Conservation (phyloP, 2,797 vertebrate species). For the Thalassophryne amazonica region DNA sequence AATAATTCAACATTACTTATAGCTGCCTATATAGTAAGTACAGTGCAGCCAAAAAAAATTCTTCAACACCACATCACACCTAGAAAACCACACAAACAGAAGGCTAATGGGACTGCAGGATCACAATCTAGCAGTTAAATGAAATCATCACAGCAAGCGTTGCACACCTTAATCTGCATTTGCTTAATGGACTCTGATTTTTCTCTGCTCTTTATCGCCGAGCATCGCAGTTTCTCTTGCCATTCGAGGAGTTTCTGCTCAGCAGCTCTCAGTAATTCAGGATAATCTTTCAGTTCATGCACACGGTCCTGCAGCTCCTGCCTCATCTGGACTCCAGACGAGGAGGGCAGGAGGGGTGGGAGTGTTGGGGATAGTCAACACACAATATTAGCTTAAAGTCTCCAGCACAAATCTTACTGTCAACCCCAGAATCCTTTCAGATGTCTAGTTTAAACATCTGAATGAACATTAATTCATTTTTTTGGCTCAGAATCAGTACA, state of each 20-base stretch:
- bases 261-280: constrained; percentile 72
- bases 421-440: too few relatives aligned
- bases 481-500: too few relatives aligned
- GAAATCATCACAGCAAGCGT: constrained; percentile 2
- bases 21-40: neutral
- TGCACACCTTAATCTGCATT: constrained; percentile 82
- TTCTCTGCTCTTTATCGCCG: constrained; percentile 68
- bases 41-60: constrained; percentile 1
- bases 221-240: constrained; percentile 73
- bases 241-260: constrained; percentile 71
- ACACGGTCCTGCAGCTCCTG: constrained; percentile 70
- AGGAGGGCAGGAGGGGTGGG: neutral
- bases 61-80: constrained; percentile 17
- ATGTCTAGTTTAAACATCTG: too few relatives aligned
- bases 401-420: neutral
- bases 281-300: constrained; percentile 71
- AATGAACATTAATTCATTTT: too few relatives aligned
- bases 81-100: constrained; percentile 1
- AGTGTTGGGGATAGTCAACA: constrained; percentile 34
- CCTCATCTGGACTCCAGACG: constrained; percentile 75
- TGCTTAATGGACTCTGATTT: constrained; percentile 75
- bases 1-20: neutral
- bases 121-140: constrained; percentile 55
- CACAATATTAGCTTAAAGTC: constrained; percentile 23
- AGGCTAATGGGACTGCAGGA: constrained; percentile 25